A percentile compares a stretch with the other conserved stretches of the same genome.
phyloP scores from a whole-genome alignment of 1,140 invertebrate genomes.

The Ips typographus region DNA sequence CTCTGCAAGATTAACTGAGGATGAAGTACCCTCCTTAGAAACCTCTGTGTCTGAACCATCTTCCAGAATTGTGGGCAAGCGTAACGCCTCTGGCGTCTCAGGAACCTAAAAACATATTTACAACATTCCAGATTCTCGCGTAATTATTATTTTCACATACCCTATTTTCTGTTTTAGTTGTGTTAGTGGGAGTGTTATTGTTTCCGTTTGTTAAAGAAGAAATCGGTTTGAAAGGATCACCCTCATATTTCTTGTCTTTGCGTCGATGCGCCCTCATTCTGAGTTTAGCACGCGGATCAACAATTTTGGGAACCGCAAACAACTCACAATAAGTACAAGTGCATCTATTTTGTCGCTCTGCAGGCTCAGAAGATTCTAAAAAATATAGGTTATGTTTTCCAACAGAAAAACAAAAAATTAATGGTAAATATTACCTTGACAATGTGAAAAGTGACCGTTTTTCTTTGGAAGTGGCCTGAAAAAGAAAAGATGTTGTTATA shows the following conservation, averaged over 20 bases:
- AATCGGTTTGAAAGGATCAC: no score
- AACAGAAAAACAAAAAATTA: no score
- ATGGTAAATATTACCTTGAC: no score
- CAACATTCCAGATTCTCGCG: no score
- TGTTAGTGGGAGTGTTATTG: slow-evolving; percentile 3
- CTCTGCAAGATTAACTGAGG: slow-evolving; percentile 24
- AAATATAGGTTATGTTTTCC: background rate
- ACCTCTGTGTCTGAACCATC: no score
- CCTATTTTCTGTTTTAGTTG: slow-evolving; percentile 34
- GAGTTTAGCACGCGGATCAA: slow-evolving; percentile 54
- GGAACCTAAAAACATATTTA: slow-evolving; percentile 24
- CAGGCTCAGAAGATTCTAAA: slow-evolving; percentile 7
- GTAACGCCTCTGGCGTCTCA: slow-evolving; percentile 34
- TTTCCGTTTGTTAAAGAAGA: no score
- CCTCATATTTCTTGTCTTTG: slow-evolving; percentile 33
- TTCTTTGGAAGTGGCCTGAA: no score
- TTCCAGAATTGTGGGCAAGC: background rate
- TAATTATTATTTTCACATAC: slow-evolving; percentile 12
- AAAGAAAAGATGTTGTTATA: no score
- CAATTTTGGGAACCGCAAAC: slow-evolving; percentile 47
- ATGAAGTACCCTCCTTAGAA: no score
- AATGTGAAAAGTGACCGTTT: no score
- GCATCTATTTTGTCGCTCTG: slow-evolving; percentile 44
- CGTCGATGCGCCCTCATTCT: slow-evolving; percentile 53
- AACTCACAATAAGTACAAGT: slow-evolving; percentile 49